These are phyloP conservation scores for Diploscapter pachys DNA, from an alignment of 1,140 invertebrate genomes.

Conservation along the genomic window DNA sequence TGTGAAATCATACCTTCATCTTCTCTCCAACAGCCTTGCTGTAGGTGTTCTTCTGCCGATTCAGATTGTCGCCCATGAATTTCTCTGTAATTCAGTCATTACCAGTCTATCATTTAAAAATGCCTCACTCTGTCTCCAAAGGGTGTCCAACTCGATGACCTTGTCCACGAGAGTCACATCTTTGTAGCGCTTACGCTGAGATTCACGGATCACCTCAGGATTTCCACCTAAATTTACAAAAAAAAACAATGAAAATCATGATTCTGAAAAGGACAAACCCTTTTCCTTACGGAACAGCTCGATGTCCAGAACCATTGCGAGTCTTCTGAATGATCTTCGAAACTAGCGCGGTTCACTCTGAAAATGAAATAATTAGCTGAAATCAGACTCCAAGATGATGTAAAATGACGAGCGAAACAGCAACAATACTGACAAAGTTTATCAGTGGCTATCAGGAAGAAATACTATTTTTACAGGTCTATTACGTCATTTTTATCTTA, in stretches of 20 bases:
- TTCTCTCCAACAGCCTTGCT: conserved; percentile 95
- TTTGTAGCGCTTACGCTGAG: conserved; percentile 87
- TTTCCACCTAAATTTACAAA: conserved; percentile 64
- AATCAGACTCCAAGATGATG: no score
- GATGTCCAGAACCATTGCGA: conserved; percentile 88
- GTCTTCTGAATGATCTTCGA: background rate
- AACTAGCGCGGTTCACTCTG: no score
- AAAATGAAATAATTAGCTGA: no score
- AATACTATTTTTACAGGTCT: no score
- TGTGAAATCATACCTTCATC: conserved; percentile 73
- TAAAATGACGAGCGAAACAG: no score
- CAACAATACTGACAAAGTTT: no score
- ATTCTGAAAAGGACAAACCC: conserved; percentile 64
- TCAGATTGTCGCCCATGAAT: conserved; percentile 83
- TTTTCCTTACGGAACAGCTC: conserved; percentile 93
- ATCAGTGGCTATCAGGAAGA: no score
- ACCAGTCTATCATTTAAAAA: conserved; percentile 17
- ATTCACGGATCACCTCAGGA: conserved; percentile 82
- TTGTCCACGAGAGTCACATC: conserved; percentile 84
- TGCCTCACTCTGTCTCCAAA: conserved; percentile 76
- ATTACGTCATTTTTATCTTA: no score
- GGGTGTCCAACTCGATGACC: conserved; percentile 80
- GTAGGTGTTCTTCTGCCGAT: conserved; percentile 90
- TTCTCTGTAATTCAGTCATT: conserved; percentile 65
- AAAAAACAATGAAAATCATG: background rate